These are phyloP conservation scores for Acrobasis consociella DNA, from an alignment of 2,888 invertebrate species.

Conservation along the genomic window DNA sequence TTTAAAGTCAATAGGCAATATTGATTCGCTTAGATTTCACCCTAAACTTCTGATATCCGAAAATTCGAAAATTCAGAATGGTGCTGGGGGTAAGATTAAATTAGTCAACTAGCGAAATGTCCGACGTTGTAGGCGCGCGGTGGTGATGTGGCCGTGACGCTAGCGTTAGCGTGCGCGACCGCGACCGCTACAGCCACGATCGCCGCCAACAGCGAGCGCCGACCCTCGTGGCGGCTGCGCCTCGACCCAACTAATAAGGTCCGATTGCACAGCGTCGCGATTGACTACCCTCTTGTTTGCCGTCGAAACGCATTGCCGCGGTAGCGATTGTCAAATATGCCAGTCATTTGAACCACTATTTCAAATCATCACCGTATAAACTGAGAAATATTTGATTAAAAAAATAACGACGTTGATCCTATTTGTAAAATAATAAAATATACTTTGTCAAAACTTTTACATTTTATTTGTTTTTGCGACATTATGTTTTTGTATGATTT, in stretches of 20 bases:
- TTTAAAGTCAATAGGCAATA: no score
- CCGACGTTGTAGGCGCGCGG: slow-evolving; percentile 52
- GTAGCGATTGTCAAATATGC: neutral
- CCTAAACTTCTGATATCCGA: neutral
- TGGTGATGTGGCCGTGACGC: slow-evolving; percentile 65
- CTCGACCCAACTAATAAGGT: slow-evolving; percentile 96
- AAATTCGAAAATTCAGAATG: neutral
- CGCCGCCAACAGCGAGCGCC: slow-evolving; percentile 86
- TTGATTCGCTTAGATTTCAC: neutral
- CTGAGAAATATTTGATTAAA: no score
- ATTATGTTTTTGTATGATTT: neutral
- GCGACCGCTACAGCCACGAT: slow-evolving; percentile 78
- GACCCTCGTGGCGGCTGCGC: slow-evolving; percentile 95
- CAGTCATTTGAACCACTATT: no score
- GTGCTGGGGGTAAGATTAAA: neutral
- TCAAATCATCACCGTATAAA: no score
- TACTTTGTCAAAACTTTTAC: no score
- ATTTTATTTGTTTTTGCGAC: no score
- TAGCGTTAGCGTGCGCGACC: slow-evolving; percentile 67
- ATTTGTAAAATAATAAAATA: no score
- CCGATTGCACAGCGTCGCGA: slow-evolving; percentile 41
- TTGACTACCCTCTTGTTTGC: slow-evolving; percentile 33
- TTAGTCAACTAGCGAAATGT: slow-evolving; percentile 14
- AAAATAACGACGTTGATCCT: no score
- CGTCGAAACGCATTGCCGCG: neutral